phyloP scores from a whole-genome alignment of 2,888 invertebrate species.

The Leptura quadrifasciata region DNA sequence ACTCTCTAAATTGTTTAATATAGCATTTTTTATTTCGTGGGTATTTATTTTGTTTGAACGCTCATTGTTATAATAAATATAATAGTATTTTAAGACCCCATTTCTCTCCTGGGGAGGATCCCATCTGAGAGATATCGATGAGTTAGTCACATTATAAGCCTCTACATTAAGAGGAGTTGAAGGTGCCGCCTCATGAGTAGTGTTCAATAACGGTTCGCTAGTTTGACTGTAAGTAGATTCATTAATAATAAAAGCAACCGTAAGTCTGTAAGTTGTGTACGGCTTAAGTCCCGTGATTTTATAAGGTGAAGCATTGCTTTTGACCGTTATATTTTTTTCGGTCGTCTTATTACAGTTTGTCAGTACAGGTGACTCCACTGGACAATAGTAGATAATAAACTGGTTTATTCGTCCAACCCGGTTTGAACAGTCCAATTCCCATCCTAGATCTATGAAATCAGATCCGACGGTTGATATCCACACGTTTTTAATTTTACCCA shows the following conservation, averaged over 20 bases:
- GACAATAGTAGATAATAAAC: constrained; percentile 86
- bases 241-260: constrained; percentile 79
- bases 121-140: constrained; percentile 81
- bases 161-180: constrained; percentile 76
- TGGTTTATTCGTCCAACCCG: constrained; percentile 83
- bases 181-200: constrained; percentile 83
- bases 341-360: constrained; percentile 75
- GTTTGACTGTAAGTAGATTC: constrained; percentile 74
- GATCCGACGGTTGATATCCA: constrained; percentile 75
- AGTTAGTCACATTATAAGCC: constrained; percentile 78
- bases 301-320: constrained; percentile 75
- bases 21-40: constrained; percentile 26
- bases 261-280: constrained; percentile 84
- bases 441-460: constrained; percentile 79
- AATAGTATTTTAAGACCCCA: constrained; percentile 83
- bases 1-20: constrained; percentile 73
- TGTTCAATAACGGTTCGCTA: constrained; percentile 79
- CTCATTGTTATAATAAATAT: constrained; percentile 45
- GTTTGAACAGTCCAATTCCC: constrained; percentile 87
- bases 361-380: constrained; percentile 74
- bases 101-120: constrained; percentile 82
- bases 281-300: constrained; percentile 82
- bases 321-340: constrained; percentile 72
- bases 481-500: constrained; percentile 78
- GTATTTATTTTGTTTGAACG: constrained; percentile 4